Percentiles rank a stretch among this genome's conserved stretches.
phyloP scores from a whole-genome alignment of 2,113 vertebrate species.

The Camelus dromedarius region DNA sequence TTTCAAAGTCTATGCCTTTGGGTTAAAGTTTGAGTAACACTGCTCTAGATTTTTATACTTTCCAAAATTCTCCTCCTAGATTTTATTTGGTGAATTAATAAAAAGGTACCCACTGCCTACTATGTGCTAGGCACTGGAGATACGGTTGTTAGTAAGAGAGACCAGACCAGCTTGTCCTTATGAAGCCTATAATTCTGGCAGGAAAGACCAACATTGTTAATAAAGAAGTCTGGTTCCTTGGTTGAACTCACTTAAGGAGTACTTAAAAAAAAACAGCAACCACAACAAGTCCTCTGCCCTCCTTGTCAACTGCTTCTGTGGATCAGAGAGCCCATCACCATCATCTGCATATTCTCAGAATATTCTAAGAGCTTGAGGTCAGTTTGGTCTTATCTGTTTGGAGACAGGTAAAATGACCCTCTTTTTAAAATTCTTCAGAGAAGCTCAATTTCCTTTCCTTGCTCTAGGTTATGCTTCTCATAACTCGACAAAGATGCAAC shows the following conservation, averaged over 20 bases:
- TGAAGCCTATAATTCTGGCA: not conserved
- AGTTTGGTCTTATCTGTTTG: slow-evolving; percentile 60
- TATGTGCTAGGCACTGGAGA: not conserved
- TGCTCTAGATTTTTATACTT: not conserved
- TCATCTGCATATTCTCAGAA: not conserved
- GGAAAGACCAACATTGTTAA: slow-evolving; percentile 18
- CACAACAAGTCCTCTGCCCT: not conserved
- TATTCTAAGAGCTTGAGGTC: slow-evolving; percentile 30
- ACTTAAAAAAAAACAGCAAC: not conserved
- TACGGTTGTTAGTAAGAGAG: not conserved
- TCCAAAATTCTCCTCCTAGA: slow-evolving; percentile 42
- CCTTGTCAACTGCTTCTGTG: not conserved
- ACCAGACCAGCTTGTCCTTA: not conserved
- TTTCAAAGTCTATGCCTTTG: not conserved
- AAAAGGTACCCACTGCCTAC: not conserved
- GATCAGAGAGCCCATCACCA: not conserved
- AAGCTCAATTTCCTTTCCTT: slow-evolving; percentile 49
- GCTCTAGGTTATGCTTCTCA: slow-evolving; percentile 65
- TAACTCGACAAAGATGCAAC: slow-evolving; percentile 50
- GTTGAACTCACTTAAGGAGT: not conserved
- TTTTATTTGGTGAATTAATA: slow-evolving; percentile 22
- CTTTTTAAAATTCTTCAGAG: slow-evolving; percentile 64
- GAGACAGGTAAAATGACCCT: slow-evolving; percentile 44
- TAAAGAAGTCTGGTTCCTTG: slow-evolving; percentile 11
- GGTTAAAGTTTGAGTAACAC: slow-evolving; percentile 5